phyloP scores from a whole-genome alignment of 1,140 invertebrate species.

The Hyles vespertilio region DNA sequence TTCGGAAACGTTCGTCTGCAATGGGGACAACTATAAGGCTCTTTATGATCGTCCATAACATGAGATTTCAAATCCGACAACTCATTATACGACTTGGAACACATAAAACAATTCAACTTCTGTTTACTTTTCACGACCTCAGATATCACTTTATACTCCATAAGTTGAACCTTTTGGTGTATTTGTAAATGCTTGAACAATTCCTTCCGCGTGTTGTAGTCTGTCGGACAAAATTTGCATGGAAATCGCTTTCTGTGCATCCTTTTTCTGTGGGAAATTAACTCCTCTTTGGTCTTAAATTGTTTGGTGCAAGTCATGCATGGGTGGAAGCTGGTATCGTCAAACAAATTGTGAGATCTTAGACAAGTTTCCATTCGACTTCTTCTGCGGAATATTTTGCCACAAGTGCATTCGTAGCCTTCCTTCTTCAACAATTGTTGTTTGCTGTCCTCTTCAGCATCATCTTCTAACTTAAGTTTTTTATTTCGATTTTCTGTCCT shows the following conservation, averaged over 20 bases:
- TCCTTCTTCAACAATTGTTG: slow-evolving; percentile 37
- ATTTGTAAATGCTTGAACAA: slow-evolving; percentile 62
- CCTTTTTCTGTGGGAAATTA: slow-evolving; percentile 45
- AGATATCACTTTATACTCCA: slow-evolving; percentile 66
- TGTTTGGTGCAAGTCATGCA: slow-evolving; percentile 54
- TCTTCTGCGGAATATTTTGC: slow-evolving; percentile 46
- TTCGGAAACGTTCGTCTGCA: slow-evolving; percentile 55
- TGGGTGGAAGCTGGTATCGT: slow-evolving; percentile 31
- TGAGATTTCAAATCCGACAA: slow-evolving; percentile 56
- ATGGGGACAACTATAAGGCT: slow-evolving; percentile 51
- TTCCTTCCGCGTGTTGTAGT: slow-evolving; percentile 57
- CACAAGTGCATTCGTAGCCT: slow-evolving; percentile 60
- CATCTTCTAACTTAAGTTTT: slow-evolving; percentile 20
- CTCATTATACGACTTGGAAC: slow-evolving; percentile 47
- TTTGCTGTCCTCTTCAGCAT: slow-evolving; percentile 14
- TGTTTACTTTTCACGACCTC: slow-evolving; percentile 60
- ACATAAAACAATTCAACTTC: slow-evolving; percentile 62
- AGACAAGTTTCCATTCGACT: slow-evolving; percentile 61
- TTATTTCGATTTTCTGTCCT: slow-evolving; percentile 39
- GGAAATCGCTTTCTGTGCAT: slow-evolving; percentile 57
- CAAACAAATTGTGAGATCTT: slow-evolving; percentile 45
- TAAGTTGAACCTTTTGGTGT: slow-evolving; percentile 62
- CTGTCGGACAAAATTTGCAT: slow-evolving; percentile 67
- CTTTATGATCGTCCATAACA: slow-evolving; percentile 60
- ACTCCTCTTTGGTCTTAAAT: slow-evolving; percentile 52